These are phyloP conservation scores for Spodoptera litura DNA, from an alignment of 1,140 invertebrate genomes.

Conservation along the genomic window DNA sequence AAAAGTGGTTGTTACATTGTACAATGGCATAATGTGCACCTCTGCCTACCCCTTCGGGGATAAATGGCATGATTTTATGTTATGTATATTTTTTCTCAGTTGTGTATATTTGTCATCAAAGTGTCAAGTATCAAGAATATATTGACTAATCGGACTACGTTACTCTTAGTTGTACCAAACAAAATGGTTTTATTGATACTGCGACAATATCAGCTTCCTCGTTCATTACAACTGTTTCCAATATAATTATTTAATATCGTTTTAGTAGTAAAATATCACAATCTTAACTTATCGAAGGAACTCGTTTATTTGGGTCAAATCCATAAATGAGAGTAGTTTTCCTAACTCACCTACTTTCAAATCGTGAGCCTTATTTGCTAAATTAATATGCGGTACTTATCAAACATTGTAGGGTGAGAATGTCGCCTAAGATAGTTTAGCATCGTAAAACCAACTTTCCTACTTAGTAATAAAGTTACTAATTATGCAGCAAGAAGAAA, in stretches of 20 bases:
- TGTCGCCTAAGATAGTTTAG: constrained; percentile 36
- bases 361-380: constrained; percentile 22
- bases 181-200: too few species aligned
- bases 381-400: constrained; percentile 45
- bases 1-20: too few species aligned
- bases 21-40: too few species aligned
- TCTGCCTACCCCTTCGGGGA: too few species aligned
- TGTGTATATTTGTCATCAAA: too few species aligned
- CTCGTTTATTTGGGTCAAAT: not conserved
- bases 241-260: not conserved
- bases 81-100: too few species aligned
- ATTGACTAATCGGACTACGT: not conserved
- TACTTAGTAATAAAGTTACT: not conserved
- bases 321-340: constrained; percentile 7
- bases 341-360: constrained; percentile 31
- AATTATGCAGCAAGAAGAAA: not conserved
- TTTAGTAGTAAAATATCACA: not conserved
- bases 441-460: not conserved
- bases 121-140: not conserved
- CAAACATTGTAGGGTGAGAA: constrained; percentile 47
- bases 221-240: too few species aligned
- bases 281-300: not conserved
- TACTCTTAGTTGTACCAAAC: too few species aligned
- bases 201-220: too few species aligned
- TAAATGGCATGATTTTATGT: too few species aligned